phyloP scores from a whole-genome alignment of 2,888 invertebrate species.

The Erebia epiphron region DNA sequence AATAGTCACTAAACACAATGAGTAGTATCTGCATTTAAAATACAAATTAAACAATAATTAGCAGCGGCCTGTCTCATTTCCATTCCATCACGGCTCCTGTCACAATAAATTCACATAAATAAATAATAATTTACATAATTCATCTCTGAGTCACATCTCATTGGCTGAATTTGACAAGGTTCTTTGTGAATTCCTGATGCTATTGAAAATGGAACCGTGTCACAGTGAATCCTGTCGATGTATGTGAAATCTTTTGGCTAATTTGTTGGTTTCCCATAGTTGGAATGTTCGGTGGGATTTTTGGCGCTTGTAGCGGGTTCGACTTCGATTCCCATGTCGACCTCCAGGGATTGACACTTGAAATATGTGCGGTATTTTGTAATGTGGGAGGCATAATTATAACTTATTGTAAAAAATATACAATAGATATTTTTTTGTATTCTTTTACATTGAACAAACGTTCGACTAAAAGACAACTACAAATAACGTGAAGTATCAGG shows the following conservation, averaged over 20 bases:
- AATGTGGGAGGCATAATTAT: slow-evolving; percentile 15
- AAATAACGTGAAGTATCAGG: background rate
- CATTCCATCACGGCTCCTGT: slow-evolving; percentile 16
- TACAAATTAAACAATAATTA: slow-evolving; percentile 12
- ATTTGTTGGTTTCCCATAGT: slow-evolving; percentile 72
- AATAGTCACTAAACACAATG: too few species aligned
- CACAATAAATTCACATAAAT: slow-evolving; percentile 21
- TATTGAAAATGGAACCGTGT: slow-evolving; percentile 19
- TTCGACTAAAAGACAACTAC: background rate
- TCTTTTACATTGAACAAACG: background rate
- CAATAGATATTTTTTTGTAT: background rate
- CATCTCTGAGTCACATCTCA: slow-evolving; percentile 15
- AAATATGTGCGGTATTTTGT: slow-evolving; percentile 53
- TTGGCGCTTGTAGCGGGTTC: slow-evolving; percentile 51
- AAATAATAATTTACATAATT: slow-evolving; percentile 21
- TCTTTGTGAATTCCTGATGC: background rate
- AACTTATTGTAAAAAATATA: background rate
- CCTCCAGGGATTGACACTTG: slow-evolving; percentile 54
- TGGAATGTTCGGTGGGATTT: slow-evolving; percentile 56
- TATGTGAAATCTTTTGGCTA: slow-evolving; percentile 49
- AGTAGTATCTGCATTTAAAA: too few species aligned
- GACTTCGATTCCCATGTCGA: slow-evolving; percentile 56
- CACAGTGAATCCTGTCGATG: slow-evolving; percentile 15
- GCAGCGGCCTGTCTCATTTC: slow-evolving; percentile 9
- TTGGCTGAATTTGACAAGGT: slow-evolving; percentile 1